A percentile compares a stretch with the other conserved stretches of the same genome.
Evolutionary conservation across 2,113 vertebrate species (phyloP).

Genomic region (Podarcis raffonei): DNA sequence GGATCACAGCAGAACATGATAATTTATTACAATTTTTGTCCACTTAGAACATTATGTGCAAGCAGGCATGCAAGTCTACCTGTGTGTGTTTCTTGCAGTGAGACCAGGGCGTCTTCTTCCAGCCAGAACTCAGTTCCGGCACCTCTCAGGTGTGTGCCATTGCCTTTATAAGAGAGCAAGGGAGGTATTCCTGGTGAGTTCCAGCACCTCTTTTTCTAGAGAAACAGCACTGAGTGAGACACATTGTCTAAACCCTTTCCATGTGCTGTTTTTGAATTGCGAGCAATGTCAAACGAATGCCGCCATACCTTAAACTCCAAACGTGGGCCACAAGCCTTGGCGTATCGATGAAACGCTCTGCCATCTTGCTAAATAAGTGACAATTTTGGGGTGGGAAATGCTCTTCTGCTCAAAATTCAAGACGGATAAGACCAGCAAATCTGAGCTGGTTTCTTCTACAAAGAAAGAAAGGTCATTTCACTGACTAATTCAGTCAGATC

Average conservation of each 20-base stretch:
- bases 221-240: neutral
- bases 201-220: too few species aligned
- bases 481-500: neutral
- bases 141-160: too few species aligned
- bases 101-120: too few species aligned
- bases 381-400: neutral
- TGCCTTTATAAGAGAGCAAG: too few species aligned
- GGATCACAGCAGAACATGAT: too few species aligned
- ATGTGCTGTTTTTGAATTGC: neutral
- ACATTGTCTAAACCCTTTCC: neutral
- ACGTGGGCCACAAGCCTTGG: neutral
- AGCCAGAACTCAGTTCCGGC: too few species aligned
- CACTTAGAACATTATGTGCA: too few species aligned
- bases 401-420: neutral
- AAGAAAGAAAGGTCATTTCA: constrained; percentile 23
- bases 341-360: neutral
- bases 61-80: too few species aligned
- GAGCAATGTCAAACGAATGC: neutral
- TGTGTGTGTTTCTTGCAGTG: neutral
- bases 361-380: constrained; percentile 6
- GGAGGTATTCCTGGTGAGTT: neutral
- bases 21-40: too few species aligned
- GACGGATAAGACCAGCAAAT: neutral
- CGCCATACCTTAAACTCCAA: neutral
- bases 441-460: neutral